These are phyloP conservation scores for Scatophagus argus DNA, from an alignment of 2,113 vertebrate species.

Conservation along the genomic window DNA sequence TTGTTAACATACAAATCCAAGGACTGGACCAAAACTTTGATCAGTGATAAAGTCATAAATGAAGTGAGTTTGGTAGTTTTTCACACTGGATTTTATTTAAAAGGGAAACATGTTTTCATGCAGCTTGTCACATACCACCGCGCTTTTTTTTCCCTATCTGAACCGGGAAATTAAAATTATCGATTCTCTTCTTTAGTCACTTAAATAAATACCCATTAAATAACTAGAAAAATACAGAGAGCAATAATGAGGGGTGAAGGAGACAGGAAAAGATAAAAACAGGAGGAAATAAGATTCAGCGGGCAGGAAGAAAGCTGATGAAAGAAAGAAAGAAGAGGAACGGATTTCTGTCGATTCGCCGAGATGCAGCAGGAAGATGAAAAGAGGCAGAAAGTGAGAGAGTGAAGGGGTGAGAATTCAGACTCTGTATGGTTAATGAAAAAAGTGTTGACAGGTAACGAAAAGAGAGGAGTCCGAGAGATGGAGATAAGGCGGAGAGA, in stretches of 20 bases:
- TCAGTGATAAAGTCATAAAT: not conserved
- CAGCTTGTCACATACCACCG: no score
- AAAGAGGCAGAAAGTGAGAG: not conserved
- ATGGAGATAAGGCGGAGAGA: constrained; percentile 28
- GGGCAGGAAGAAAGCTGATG: constrained; percentile 18
- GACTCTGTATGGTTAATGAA: constrained; percentile 25
- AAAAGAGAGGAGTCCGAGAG: constrained; percentile 20
- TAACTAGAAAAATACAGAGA: not conserved
- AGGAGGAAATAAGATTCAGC: not conserved
- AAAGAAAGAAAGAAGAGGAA: constrained; percentile 13
- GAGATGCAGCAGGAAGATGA: constrained; percentile 25
- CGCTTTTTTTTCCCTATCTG: no score
- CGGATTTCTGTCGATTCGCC: constrained; percentile 8
- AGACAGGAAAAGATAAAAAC: no score
- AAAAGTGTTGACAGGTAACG: constrained; percentile 5
- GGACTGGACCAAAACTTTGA: not conserved
- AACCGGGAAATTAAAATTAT: constrained; percentile 32
- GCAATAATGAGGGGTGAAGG: constrained; percentile 18
- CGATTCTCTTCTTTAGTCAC: constrained; percentile 22
- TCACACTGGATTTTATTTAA: no score
- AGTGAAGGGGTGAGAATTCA: constrained; percentile 13
- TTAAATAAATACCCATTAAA: constrained; percentile 19
- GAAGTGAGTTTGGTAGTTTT: no score
- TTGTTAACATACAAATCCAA: not conserved
- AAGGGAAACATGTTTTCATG: no score